Evolutionary conservation across 1,140 invertebrate species (phyloP), one percentile per base, ranked within the genome.

Genomic region (Brachionus manjavacas): DNA sequence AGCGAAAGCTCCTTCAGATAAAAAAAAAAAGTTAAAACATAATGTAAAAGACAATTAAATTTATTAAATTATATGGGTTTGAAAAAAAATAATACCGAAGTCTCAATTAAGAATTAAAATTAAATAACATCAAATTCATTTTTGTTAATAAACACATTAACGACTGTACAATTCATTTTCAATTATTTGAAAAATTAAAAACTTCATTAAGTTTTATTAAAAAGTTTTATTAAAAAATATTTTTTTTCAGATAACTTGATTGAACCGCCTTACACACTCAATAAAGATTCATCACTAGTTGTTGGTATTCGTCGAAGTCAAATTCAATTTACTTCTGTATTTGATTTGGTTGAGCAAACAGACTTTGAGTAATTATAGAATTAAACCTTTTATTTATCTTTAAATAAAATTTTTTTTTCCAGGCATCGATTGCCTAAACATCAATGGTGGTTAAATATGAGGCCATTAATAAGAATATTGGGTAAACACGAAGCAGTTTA

Each of bases 381-480:
- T n/a, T 70, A 31, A 72, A 35, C 14, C 28, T 14, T 16, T 39
- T 35, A 35, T 35, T 35, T 35, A 35, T 35, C 2, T 35, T 7
- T 35, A 76, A 46, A 14, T 60, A 41, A 78, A 23, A 49, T 60
- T 31, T 66, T 78, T 1, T 49, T 31, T 55, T n/a, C 20, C 66
- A 97, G 95, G 2, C 94, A 96, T 91, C 93, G 96, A 88, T 94
- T 97, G 87, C 94, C 96, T 4, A 94, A 93, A 85, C 92, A 94
- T 85, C 95, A 99, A 87, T 99, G 97, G 97, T 99, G 97, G 97
- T 92, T 99, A 90, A 98, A 97, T 87, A 90, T 99, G 66, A 93
- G 97, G 84, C 95, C 97, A 0, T 90, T 99, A 35, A 90, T 99
- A 46, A 93, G 97, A 90, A 98, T 99, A 87, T 90, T 99, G 74